Percentiles rank a stretch among this genome's conserved stretches.
Evolutionary conservation across 2,888 invertebrate genomes (phyloP).

Genomic region (Melitaea athalia): DNA sequence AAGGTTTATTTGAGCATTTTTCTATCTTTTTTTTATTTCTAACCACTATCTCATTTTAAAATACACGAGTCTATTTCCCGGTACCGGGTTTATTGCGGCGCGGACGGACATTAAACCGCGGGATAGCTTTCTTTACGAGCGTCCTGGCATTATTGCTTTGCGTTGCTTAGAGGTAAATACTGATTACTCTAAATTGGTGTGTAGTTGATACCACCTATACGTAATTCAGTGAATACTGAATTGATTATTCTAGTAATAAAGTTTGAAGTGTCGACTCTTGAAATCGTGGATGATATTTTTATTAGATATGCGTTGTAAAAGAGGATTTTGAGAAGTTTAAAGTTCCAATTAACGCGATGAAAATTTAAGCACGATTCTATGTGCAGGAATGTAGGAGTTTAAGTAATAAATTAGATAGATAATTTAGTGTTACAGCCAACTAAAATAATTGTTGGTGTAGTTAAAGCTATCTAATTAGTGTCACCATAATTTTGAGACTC

Average conservation of each 20-base stretch:
- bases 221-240: not conserved
- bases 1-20: not conserved
- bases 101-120: slow-evolving; percentile 13
- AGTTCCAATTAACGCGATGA: too few species aligned
- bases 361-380: too few species aligned
- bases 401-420: too few species aligned
- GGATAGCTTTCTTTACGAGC: slow-evolving; percentile 17
- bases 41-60: slow-evolving; percentile 19
- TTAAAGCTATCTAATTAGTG: too few species aligned
- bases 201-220: not conserved
- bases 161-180: not conserved
- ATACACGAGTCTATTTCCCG: slow-evolving; percentile 20
- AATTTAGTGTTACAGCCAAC: too few species aligned
- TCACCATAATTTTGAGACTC: too few species aligned
- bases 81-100: slow-evolving; percentile 17
- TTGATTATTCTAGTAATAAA: not conserved
- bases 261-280: too few species aligned
- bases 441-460: too few species aligned
- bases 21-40: not conserved
- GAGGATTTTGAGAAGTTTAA: too few species aligned
- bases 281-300: too few species aligned
- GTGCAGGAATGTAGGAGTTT: too few species aligned
- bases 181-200: slow-evolving; percentile 14
- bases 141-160: slow-evolving; percentile 10
- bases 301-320: too few species aligned